Evolutionary conservation across 2,888 invertebrate species (phyloP).

Genomic region (Lacanobia oleracea): DNA sequence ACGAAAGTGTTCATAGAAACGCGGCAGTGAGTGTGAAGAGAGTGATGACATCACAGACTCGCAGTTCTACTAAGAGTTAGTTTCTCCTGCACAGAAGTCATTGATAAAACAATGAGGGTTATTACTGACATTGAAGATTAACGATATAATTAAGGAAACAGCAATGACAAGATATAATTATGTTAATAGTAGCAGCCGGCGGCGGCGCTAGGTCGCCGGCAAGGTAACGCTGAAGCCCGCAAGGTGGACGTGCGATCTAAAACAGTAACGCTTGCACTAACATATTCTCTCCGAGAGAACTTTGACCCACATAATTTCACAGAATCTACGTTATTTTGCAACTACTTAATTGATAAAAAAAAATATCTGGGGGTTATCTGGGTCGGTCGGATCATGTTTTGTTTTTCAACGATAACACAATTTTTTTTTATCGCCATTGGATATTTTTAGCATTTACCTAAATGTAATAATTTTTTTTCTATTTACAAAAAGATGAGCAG

Average conservation of each 20-base stretch:
- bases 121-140: background rate
- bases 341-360: slow-evolving; percentile 5
- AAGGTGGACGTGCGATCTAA: slow-evolving; percentile 43
- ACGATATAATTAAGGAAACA: slow-evolving; percentile 13
- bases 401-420: slow-evolving; percentile 32
- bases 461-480: slow-evolving; percentile 9
- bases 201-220: slow-evolving; percentile 37
- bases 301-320: background rate
- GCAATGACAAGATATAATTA: slow-evolving; percentile 32
- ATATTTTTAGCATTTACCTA: slow-evolving; percentile 16
- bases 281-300: background rate
- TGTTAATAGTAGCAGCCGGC: slow-evolving; percentile 16
- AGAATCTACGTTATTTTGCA: background rate
- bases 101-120: slow-evolving; percentile 4
- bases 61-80: background rate
- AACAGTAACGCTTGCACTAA: background rate
- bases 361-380: slow-evolving; percentile 7
- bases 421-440: background rate
- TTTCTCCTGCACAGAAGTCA: slow-evolving; percentile 18
- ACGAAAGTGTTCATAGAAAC: slow-evolving; percentile 17
- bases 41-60: slow-evolving; percentile 15
- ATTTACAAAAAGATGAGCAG: slow-evolving; percentile 4
- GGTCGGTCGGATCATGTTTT: slow-evolving; percentile 8
- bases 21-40: background rate
- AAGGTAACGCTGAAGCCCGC: slow-evolving; percentile 39